Evolutionary conservation across 2,888 invertebrate species (phyloP).

Genomic region (Mythimna loreyi): DNA sequence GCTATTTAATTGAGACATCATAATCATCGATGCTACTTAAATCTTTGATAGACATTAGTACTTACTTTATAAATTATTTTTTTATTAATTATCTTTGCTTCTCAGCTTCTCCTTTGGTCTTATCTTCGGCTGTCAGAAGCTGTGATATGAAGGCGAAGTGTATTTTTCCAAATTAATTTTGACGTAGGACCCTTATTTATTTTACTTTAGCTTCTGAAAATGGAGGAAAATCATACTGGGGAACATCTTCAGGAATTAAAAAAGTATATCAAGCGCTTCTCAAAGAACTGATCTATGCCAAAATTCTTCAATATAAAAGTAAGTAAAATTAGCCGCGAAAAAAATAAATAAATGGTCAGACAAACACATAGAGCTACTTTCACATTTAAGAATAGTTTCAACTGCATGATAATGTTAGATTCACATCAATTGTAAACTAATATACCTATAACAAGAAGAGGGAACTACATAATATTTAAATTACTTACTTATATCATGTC

Average conservation of each 20-base stretch:
- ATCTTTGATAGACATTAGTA: constrained; percentile 17
- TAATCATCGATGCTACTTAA: constrained; percentile 26
- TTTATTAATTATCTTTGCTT: constrained; percentile 32
- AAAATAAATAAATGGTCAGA: too few species aligned
- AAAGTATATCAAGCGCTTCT: too few species aligned
- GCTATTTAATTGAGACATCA: constrained; percentile 30
- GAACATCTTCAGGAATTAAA: too few species aligned
- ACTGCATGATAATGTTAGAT: not conserved
- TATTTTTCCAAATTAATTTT: not conserved
- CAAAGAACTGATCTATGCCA: too few species aligned
- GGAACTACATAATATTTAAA: not conserved
- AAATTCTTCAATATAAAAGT: too few species aligned
- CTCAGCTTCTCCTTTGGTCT: constrained; percentile 4
- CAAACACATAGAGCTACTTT: too few species aligned
- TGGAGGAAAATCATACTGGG: too few species aligned
- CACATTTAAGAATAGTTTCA: too few species aligned
- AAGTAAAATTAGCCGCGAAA: too few species aligned
- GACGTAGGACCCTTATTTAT: not conserved
- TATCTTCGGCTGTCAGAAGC: constrained; percentile 16
- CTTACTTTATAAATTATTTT: constrained; percentile 23
- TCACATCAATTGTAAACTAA: not conserved
- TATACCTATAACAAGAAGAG: too few species aligned
- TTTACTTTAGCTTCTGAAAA: not conserved
- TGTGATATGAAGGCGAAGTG: constrained; percentile 5
- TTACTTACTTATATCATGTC: too few species aligned